These are phyloP conservation scores for Apistogramma diplotaenia DNA, from an alignment of 2,113 vertebrate species.

Conservation along the genomic window DNA sequence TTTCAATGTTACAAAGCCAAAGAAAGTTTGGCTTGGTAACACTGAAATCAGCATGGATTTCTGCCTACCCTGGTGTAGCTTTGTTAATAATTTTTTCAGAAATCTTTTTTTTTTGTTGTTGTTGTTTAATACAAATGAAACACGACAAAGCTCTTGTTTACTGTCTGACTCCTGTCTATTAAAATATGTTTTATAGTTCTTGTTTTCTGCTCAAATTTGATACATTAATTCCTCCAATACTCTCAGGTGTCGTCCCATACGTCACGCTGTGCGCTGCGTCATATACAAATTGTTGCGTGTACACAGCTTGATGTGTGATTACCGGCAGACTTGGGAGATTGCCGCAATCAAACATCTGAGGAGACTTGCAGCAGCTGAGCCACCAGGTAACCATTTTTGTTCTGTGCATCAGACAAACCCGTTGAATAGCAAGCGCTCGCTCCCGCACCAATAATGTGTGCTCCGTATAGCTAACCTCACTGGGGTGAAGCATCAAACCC, in stretches of 20 bases:
- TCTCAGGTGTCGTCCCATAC: conserved; percentile 14
- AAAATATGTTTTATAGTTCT: background rate
- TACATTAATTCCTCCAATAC: conserved; percentile 9
- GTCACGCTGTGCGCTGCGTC: conserved; percentile 29
- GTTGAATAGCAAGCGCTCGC: conserved; percentile 23
- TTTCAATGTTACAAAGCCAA: background rate
- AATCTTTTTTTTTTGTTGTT: background rate
- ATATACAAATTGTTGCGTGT: conserved; percentile 37
- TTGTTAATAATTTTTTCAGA: background rate
- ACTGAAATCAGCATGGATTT: background rate
- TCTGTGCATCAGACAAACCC: conserved; percentile 31
- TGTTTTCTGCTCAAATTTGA: background rate
- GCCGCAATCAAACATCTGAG: conserved; percentile 69
- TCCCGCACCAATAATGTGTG: conserved; percentile 34
- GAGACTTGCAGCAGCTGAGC: conserved; percentile 44
- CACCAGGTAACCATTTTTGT: conserved; percentile 59
- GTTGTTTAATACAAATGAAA: background rate
- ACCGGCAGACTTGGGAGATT: conserved; percentile 61
- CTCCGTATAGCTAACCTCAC: conserved; percentile 33
- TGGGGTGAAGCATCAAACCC: conserved; percentile 30
- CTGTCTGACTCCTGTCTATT: background rate
- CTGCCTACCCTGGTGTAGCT: background rate
- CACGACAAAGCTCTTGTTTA: background rate
- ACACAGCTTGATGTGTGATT: conserved; percentile 71
- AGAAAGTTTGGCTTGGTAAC: background rate